Conservation (phyloP, 2,797 vertebrate species). For the Darevskia nairensis region DNA sequence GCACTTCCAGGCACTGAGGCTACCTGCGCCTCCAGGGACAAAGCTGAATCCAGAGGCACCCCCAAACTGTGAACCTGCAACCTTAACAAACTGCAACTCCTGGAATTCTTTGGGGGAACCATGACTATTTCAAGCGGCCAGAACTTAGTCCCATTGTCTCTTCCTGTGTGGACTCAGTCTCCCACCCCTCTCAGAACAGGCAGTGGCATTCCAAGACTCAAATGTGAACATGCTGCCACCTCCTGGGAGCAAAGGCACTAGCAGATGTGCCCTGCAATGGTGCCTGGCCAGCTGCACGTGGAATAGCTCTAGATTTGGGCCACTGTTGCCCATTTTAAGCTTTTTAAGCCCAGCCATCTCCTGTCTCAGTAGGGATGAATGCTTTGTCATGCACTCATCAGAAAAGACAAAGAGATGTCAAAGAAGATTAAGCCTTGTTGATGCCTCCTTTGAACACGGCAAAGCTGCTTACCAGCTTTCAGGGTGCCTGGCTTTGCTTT, state of each 20-base stretch:
- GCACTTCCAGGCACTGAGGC: too few species aligned
- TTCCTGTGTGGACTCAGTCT: background rate
- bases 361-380: background rate
- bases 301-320: background rate
- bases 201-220: too few species aligned
- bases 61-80: too few species aligned
- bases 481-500: background rate
- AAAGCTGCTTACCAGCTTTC: constrained; percentile 39
- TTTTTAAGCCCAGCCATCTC: background rate
- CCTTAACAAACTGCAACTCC: too few species aligned
- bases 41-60: too few species aligned
- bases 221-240: background rate
- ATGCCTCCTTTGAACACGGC: constrained; percentile 26
- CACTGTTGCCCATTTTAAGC: background rate
- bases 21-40: too few species aligned
- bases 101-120: too few species aligned
- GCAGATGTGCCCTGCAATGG: too few species aligned
- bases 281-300: background rate
- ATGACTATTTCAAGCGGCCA: too few species aligned
- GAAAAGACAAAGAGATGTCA: constrained; percentile 35
- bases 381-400: background rate
- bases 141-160: too few species aligned
- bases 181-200: background rate
- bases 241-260: background rate
- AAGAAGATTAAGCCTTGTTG: constrained; percentile 19